Percentiles rank a stretch among this genome's conserved stretches.
These are phyloP conservation scores for Listrodromus nycthemerus DNA, from an alignment of 2,888 invertebrate genomes.

Conservation along the genomic window DNA sequence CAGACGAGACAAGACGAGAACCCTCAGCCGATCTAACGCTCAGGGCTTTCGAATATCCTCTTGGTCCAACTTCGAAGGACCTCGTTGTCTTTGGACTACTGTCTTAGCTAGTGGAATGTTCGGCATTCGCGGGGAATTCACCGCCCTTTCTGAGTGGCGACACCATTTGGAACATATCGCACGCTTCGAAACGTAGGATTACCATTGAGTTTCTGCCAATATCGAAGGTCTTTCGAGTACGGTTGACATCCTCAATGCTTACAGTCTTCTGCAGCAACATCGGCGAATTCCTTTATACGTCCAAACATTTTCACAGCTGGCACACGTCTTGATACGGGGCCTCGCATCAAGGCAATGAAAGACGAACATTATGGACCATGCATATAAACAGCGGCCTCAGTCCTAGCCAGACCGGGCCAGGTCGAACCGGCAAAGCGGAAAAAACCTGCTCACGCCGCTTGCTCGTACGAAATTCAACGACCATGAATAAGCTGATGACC, in stretches of 20 bases:
- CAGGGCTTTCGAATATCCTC: slow-evolving; percentile 61
- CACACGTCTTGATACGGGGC: not conserved
- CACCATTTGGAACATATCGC: slow-evolving; percentile 42
- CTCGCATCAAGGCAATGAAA: slow-evolving; percentile 5
- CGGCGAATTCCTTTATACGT: not conserved
- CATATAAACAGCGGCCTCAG: not conserved
- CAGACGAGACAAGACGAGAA: slow-evolving; percentile 69
- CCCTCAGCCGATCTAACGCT: slow-evolving; percentile 70
- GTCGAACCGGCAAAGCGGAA: slow-evolving; percentile 2
- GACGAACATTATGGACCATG: not conserved
- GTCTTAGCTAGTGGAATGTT: slow-evolving; percentile 48
- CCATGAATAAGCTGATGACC: slow-evolving; percentile 24
- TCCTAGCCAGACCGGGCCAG: not conserved
- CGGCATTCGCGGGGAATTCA: slow-evolving; percentile 52
- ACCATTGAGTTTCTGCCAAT: not conserved
- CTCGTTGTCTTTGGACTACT: slow-evolving; percentile 65
- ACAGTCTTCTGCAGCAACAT: not conserved
- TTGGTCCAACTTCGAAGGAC: slow-evolving; percentile 66
- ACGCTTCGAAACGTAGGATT: slow-evolving; percentile 21
- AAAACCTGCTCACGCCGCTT: not conserved
- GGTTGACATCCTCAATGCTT: not conserved
- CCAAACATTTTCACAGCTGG: not conserved
- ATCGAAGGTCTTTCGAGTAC: not conserved
- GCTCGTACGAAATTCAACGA: slow-evolving; percentile 26
- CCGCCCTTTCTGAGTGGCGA: slow-evolving; percentile 5